Percentiles rank a stretch among this genome's conserved stretches.
Evolutionary conservation across 1,140 invertebrate species (phyloP).

Genomic region (Lepidurus apus): DNA sequence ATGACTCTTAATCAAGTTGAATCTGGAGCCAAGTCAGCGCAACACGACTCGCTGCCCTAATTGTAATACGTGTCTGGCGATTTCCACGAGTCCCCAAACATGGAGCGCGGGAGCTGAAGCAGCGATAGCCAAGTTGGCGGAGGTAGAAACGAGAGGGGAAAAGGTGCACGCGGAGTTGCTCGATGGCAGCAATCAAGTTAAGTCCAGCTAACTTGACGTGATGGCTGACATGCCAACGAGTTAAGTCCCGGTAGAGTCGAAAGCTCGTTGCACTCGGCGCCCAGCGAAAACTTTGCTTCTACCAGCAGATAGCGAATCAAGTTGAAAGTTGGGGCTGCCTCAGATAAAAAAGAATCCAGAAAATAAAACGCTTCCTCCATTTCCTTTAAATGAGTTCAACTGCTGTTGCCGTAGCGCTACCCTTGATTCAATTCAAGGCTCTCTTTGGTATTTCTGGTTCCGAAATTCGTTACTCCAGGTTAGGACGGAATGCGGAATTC

Average conservation of each 20-base stretch:
- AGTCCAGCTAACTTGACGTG: constrained; percentile 7
- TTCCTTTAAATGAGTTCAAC: not conserved
- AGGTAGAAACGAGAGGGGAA: constrained; percentile 1
- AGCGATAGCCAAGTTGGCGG: not conserved
- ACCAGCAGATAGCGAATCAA: not conserved
- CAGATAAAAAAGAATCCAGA: not conserved
- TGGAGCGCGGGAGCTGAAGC: not conserved
- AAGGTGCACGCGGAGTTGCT: constrained; percentile 4
- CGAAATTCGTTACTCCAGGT: not conserved
- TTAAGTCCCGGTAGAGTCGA: not conserved
- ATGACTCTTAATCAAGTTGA: constrained; percentile 3
- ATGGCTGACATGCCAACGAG: constrained; percentile 20
- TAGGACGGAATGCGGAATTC: not conserved
- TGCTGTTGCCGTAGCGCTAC: not conserved
- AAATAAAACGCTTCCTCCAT: not conserved
- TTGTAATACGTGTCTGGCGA: constrained; percentile 2
- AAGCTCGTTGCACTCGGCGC: not conserved
- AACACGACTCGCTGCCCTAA: constrained; percentile 9
- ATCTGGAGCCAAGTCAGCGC: not conserved
- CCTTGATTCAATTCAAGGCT: not conserved
- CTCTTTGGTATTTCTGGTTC: not conserved
- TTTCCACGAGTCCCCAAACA: not conserved
- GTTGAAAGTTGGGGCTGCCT: not conserved
- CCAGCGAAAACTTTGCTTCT: not conserved
- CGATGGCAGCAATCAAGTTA: constrained; percentile 13